phyloP scores from a whole-genome alignment of 2,888 invertebrate species.

The Mesorhabditis spiculigera region DNA sequence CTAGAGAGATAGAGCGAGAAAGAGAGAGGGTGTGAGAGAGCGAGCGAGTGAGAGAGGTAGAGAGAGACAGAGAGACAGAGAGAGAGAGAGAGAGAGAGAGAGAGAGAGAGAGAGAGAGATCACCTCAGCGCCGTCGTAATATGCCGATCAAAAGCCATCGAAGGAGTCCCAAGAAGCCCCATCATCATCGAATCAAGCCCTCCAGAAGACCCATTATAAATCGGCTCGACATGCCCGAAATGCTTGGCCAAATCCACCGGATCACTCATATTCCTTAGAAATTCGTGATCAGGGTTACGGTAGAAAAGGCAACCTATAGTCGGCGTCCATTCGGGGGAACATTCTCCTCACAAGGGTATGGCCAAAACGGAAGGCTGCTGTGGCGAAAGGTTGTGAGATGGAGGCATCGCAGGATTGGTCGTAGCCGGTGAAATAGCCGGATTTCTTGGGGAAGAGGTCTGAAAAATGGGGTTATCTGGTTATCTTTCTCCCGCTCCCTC shows the following conservation, averaged over 20 bases:
- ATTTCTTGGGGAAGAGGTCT: constrained; percentile 75
- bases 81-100: no score
- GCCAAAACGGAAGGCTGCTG: constrained; percentile 70
- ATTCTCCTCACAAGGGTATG: constrained; percentile 76
- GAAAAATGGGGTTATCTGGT: not conserved
- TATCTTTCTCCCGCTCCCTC: no score
- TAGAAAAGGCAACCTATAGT: constrained; percentile 18
- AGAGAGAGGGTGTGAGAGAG: no score
- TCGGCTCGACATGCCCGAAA: constrained; percentile 53
- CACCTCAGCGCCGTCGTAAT: constrained; percentile 48
- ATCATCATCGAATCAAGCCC: constrained; percentile 56
- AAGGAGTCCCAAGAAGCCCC: constrained; percentile 57
- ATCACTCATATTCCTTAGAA: constrained; percentile 41
- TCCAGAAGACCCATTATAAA: constrained; percentile 48
- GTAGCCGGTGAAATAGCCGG: constrained; percentile 63
- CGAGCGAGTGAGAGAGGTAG: no score
- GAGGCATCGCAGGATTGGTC: constrained; percentile 72
- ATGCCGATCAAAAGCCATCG: constrained; percentile 57
- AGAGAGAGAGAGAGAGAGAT: no score
- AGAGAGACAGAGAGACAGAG: no score
- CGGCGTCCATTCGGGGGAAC: constrained; percentile 67
- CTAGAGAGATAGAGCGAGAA: no score
- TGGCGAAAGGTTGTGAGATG: constrained; percentile 79
- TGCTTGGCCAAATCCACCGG: constrained; percentile 53
- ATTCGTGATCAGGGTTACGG: not conserved